Base-by-base conservation (phyloP, 2,797 vertebrate species). In the Sebastes wilsoni region DNA sequence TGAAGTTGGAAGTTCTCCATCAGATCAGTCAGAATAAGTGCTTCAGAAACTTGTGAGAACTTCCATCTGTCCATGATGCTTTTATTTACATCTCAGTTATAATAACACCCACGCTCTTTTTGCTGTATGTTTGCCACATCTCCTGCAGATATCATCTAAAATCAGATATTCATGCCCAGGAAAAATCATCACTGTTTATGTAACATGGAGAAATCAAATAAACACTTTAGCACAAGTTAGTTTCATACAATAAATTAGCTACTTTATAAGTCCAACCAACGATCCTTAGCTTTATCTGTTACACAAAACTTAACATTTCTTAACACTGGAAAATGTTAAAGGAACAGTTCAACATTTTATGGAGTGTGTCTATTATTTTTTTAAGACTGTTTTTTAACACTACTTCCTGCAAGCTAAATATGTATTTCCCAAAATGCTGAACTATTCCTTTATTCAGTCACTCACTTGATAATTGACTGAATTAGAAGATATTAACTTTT, bases 21-120 rank as follows among this genome's bases (percentile, higher is more conserved):
- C 56, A 75, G 34, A 72, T 79, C 49, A 46, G 14, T 49, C 2
- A 69, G 22, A 56, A 46, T n/a, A 23, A 52, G 72, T 78, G 62
- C 64, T 88, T 69, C 58, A 68, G 68, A 78, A 78, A 87, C 67
- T 69, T 36, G 49, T 52, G 25, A 73, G 25, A 71, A 71, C 42
- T 76, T 13, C 11, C 36, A 76, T 83, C 61, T 70, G 66, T 84
- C 4, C 23, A 25, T 27, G 22, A 42, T 42, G 12, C 13, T 54
- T 54, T 55, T 32, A 52, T 73, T 86, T 62, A 28, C 8, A 2
- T 25, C 72, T 23, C 55, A 10, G 58, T 46, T 1, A n/a, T 6
- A 8, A 42, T 16, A n/a, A 58, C 60, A n/a, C 28, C 6, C 36
- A 13, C 18, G 1, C 67, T 42, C 22, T 20, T 30, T 42, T 16